phyloP scores from a whole-genome alignment of 2,113 vertebrate species.

The Pithys albifrons region DNA sequence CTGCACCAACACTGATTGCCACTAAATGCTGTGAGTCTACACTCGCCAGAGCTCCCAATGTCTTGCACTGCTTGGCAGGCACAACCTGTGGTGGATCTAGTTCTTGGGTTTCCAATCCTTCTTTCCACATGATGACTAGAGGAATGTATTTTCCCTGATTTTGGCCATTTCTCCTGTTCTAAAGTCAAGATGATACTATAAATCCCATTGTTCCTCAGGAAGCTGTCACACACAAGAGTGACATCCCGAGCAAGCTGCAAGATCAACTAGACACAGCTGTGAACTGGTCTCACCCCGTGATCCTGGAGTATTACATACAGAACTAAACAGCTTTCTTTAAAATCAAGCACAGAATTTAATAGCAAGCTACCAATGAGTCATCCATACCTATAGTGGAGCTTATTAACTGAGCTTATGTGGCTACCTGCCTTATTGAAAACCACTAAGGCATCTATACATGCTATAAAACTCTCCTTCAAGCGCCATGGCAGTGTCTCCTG shows the following conservation, averaged over 20 bases:
- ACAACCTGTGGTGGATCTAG: neutral
- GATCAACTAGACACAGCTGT: neutral
- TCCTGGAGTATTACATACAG: neutral
- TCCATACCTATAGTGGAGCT: neutral
- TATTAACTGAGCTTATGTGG: neutral
- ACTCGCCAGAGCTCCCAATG: neutral
- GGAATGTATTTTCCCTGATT: too few relatives aligned
- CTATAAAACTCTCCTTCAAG: neutral
- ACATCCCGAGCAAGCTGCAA: neutral
- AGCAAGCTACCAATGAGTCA: neutral
- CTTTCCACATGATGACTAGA: fast-evolving
- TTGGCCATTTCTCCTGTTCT: neutral
- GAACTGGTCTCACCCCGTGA: neutral
- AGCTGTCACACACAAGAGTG: neutral
- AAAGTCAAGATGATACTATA: neutral
- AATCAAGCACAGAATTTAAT: neutral
- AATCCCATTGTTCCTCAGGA: neutral
- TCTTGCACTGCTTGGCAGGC: neutral
- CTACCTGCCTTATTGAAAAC: neutral
- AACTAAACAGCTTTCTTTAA: neutral
- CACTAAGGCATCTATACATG: neutral
- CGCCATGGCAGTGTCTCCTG: neutral
- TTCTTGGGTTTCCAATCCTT: neutral
- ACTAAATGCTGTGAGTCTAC: neutral
- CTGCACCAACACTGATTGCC: neutral